A percentile compares a stretch with the other conserved stretches of the same genome.
Evolutionary conservation across 2,797 vertebrate genomes (phyloP).

Genomic region (Phyllotis vaccarum): DNA sequence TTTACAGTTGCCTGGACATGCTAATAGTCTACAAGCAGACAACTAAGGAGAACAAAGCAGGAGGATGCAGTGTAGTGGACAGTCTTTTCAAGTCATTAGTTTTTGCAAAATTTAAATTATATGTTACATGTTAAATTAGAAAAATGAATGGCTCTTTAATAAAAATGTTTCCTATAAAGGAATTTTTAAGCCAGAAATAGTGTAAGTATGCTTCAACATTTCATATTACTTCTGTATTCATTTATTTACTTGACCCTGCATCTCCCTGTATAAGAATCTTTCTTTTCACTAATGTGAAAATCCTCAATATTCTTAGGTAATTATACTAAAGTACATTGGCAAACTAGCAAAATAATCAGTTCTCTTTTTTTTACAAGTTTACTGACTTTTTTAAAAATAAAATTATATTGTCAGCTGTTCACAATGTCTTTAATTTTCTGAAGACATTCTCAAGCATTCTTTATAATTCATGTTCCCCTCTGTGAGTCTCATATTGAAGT

Average conservation of each 20-base stretch:
- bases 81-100: slow-evolving; percentile 39
- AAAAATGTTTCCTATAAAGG: background rate
- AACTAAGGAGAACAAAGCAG: slow-evolving; percentile 11
- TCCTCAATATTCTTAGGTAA: background rate
- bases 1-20: background rate
- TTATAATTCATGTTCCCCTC: background rate
- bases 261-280: background rate
- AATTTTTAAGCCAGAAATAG: background rate
- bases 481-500: background rate
- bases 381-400: background rate
- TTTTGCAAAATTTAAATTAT: slow-evolving; percentile 2
- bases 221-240: background rate
- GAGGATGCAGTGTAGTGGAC: background rate
- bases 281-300: background rate
- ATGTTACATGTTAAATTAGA: background rate
- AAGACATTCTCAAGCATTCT: background rate
- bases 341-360: background rate
- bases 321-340: background rate
- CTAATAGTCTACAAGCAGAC: background rate
- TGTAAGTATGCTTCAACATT: background rate
- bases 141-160: background rate
- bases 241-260: background rate
- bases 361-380: background rate
- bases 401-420: background rate
- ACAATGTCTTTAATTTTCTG: slow-evolving; percentile 57